Conservation (phyloP, 2,888 invertebrate species). For the Lasioglossum figueresi region DNA sequence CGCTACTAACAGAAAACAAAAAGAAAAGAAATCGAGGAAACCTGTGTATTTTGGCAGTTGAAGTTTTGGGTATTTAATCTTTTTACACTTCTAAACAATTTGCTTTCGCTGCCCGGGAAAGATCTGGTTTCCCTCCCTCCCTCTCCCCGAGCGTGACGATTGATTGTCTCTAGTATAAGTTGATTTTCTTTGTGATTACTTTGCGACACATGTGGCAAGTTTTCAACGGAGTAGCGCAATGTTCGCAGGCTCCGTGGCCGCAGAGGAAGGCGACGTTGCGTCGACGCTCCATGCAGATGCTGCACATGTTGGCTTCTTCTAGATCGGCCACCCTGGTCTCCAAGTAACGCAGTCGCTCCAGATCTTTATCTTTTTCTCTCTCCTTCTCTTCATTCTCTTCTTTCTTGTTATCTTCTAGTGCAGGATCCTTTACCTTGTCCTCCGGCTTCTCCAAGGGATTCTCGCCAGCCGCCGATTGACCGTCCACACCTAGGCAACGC, state of each 20-base stretch:
- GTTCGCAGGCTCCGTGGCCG: constrained; percentile 93
- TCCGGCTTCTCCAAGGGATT: constrained; percentile 52
- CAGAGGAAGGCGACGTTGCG: constrained; percentile 94
- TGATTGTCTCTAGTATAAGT: constrained; percentile 84
- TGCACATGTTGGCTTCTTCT: constrained; percentile 93
- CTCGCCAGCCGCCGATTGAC: constrained; percentile 61
- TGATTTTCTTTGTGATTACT: constrained; percentile 90
- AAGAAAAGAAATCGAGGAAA: constrained; percentile 17
- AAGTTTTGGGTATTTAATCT: constrained; percentile 23
- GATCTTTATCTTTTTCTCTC: constrained; percentile 78
- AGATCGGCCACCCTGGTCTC: constrained; percentile 93
- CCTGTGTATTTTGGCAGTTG: constrained; percentile 70
- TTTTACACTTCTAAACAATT: constrained; percentile 16
- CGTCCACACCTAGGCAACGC: constrained; percentile 29
- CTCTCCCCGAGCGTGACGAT: not conserved
- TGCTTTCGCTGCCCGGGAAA: constrained; percentile 4
- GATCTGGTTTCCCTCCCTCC: not conserved
- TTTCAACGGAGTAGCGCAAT: constrained; percentile 91
- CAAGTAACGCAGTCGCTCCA: constrained; percentile 85
- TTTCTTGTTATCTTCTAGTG: constrained; percentile 61
- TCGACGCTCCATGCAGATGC: constrained; percentile 94
- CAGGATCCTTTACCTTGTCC: constrained; percentile 49
- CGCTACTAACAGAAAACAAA: not conserved
- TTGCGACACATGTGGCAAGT: constrained; percentile 95
- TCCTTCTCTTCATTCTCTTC: constrained; percentile 71